Evolutionary conservation across 2,113 vertebrate species (phyloP).

Genomic region (Aplodontia rufa): DNA sequence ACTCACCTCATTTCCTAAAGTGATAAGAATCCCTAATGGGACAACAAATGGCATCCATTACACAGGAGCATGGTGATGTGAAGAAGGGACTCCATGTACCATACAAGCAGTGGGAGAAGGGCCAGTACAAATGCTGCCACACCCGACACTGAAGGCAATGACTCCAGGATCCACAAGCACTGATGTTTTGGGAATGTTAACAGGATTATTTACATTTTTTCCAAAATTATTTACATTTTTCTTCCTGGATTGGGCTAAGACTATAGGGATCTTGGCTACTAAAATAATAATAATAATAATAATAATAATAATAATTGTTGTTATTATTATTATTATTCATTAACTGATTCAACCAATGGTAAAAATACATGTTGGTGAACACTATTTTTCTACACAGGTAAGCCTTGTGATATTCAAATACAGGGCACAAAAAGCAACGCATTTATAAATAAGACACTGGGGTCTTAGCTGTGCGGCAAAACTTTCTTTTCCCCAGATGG

Average conservation of each 20-base stretch:
- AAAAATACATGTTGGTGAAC: neutral
- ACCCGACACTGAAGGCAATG: neutral
- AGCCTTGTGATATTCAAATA: neutral
- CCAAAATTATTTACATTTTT: no score
- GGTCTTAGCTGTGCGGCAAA: rapidly evolving
- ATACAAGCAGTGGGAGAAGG: neutral
- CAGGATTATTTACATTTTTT: neutral
- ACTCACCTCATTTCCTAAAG: neutral
- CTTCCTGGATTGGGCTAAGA: neutral
- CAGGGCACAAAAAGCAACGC: neutral
- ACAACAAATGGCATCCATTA: neutral
- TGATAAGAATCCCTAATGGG: neutral
- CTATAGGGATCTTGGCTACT: neutral
- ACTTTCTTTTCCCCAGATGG: no score
- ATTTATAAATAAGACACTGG: neutral
- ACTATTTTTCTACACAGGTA: neutral
- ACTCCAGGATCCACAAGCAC: neutral
- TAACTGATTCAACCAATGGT: neutral
- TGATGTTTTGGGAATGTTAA: neutral
- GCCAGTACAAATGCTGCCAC: neutral
- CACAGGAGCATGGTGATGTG: neutral
- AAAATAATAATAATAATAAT: no score
- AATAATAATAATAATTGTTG: no score
- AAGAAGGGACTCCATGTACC: neutral
- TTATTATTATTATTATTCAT: no score